A percentile compares a stretch with the other conserved stretches of the same genome.
Evolutionary conservation across 2,113 vertebrate species (phyloP).

Genomic region (Vicugna pacos): DNA sequence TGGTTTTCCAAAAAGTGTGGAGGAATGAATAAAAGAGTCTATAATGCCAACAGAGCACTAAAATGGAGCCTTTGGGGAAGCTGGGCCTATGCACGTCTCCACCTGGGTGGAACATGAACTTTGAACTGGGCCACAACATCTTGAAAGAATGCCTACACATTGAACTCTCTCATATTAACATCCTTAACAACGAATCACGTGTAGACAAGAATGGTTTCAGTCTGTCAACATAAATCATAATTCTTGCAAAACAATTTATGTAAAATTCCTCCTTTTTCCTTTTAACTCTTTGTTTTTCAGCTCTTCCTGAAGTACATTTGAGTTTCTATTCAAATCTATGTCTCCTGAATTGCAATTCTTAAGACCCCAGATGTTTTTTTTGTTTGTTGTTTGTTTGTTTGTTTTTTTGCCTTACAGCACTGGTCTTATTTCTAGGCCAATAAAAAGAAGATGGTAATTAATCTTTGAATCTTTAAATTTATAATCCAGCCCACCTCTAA

Average conservation of each 20-base stretch:
- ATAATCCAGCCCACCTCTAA: not conserved
- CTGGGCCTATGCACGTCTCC: not conserved
- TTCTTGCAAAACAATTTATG: not conserved
- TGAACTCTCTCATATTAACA: not conserved
- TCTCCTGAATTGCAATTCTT: not conserved
- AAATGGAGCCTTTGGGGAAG: not conserved
- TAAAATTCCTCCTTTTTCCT: not conserved
- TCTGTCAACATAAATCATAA: not conserved
- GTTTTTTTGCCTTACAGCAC: not conserved
- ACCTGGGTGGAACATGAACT: not conserved
- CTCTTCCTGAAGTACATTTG: not conserved
- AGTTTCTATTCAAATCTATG: not conserved
- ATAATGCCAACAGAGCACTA: not conserved
- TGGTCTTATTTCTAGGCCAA: not conserved
- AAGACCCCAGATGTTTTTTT: not conserved
- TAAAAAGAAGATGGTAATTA: not conserved
- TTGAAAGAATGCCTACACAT: not conserved
- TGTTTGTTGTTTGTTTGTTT: no score
- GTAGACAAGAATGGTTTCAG: not conserved
- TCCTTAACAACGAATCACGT: not conserved
- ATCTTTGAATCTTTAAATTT: not conserved
- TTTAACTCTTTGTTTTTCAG: not conserved
- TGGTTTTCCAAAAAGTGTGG: constrained; percentile 2
- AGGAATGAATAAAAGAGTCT: not conserved
- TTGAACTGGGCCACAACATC: not conserved